phyloP scores from a whole-genome alignment of 2,113 vertebrate species.

The Neopipo cinnamomea region DNA sequence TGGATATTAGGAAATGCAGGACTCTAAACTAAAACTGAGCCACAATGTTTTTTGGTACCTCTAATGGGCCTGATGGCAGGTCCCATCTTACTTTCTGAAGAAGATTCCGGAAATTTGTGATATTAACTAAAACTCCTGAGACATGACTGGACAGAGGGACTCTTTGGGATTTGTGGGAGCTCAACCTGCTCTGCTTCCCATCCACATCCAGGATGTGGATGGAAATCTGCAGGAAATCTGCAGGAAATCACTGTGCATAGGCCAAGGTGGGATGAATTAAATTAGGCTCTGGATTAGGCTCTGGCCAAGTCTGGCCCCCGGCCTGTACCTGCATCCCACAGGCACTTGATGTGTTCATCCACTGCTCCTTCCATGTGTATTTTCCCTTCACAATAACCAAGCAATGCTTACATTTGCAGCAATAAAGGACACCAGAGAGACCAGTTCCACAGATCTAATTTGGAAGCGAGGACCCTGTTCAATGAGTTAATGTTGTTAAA shows the following conservation, averaged over 20 bases:
- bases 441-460: neutral
- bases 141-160: neutral
- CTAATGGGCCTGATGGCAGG: rapidly evolving
- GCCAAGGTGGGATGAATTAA: neutral
- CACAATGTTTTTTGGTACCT: neutral
- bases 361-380: neutral
- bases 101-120: neutral
- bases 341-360: neutral
- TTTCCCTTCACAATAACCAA: neutral
- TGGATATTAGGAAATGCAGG: neutral
- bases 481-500: neutral
- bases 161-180: neutral
- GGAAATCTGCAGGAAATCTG: neutral
- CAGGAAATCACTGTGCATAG: neutral
- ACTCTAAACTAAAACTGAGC: neutral
- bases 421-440: neutral
- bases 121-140: neutral
- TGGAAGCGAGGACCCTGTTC: neutral
- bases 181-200: neutral
- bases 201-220: too few relatives aligned
- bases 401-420: neutral
- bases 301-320: neutral
- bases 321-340: neutral
- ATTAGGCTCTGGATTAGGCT: neutral
- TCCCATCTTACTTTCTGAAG: neutral